These are phyloP conservation scores for Drosophila bocki DNA, from an alignment of 1,140 invertebrate species.

Conservation along the genomic window DNA sequence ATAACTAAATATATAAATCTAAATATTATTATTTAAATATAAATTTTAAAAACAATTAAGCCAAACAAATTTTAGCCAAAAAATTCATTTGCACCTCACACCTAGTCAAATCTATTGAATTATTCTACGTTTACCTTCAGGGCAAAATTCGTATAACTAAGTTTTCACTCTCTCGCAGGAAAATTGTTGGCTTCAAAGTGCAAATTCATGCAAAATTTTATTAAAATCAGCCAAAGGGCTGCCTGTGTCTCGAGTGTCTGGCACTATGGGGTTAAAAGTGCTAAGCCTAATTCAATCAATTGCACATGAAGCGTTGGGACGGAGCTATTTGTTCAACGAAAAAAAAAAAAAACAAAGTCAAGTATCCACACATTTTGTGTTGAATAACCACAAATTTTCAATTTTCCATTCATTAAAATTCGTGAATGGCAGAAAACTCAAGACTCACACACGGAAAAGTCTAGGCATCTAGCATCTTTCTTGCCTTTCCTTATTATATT, in stretches of 20 bases:
- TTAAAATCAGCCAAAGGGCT: slow-evolving; percentile 39
- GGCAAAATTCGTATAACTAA: not conserved
- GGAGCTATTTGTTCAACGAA: not conserved
- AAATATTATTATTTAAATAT: too few species aligned
- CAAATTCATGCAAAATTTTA: slow-evolving; percentile 67
- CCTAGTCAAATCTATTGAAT: slow-evolving; percentile 23
- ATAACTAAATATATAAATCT: too few species aligned
- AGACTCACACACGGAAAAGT: slow-evolving; percentile 27
- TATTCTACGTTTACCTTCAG: slow-evolving; percentile 11
- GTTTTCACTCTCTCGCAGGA: not conserved
- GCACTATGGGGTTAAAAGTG: not conserved
- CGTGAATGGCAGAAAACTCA: slow-evolving; percentile 61
- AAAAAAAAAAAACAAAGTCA: slow-evolving; percentile 26
- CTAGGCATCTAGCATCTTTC: slow-evolving; percentile 8
- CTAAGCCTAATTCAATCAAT: slow-evolving; percentile 65
- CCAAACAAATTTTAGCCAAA: not conserved
- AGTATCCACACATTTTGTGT: slow-evolving; percentile 18
- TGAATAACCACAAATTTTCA: slow-evolving; percentile 69
- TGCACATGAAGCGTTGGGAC: slow-evolving; percentile 12
- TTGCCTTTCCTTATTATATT: not conserved
- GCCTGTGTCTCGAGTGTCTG: slow-evolving; percentile 13
- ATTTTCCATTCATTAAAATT: slow-evolving; percentile 78
- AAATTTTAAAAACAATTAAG: not conserved
- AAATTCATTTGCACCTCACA: not conserved
- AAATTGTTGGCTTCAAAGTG: slow-evolving; percentile 38